phyloP scores from a whole-genome alignment of 2,888 invertebrate genomes.

The Eudasyphora cyanicolor region DNA sequence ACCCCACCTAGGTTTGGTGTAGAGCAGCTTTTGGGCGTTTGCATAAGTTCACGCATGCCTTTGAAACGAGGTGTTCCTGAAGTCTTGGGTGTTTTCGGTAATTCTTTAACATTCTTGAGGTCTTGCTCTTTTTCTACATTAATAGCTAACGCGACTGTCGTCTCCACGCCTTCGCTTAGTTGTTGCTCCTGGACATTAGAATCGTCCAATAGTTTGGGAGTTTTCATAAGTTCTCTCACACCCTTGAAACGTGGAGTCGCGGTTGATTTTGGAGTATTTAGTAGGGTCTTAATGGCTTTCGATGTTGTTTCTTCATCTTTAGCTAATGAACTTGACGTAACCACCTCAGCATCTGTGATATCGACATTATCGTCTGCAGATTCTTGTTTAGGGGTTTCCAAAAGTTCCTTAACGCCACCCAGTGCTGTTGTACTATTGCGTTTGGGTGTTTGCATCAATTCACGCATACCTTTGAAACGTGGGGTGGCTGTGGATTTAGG shows the following conservation, averaged over 20 bases:
- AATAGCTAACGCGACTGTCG: not conserved
- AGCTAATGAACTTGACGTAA: too few species aligned
- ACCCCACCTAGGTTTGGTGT: slow-evolving; percentile 66
- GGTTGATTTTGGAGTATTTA: slow-evolving; percentile 62
- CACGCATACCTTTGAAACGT: slow-evolving; percentile 68
- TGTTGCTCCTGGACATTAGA: too few species aligned
- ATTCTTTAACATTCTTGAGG: slow-evolving; percentile 67
- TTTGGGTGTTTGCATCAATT: slow-evolving; percentile 68
- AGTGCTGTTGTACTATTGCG: slow-evolving; percentile 10
- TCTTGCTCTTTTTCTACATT: not conserved
- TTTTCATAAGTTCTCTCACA: slow-evolving; percentile 63
- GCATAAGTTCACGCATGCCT: slow-evolving; percentile 62
- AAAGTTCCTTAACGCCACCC: slow-evolving; percentile 38
- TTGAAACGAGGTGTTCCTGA: slow-evolving; percentile 60
- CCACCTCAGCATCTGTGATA: not conserved
- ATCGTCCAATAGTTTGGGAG: slow-evolving; percentile 66
- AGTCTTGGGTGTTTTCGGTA: slow-evolving; percentile 69
- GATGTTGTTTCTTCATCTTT: not conserved
- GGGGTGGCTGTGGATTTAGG: slow-evolving; percentile 70
- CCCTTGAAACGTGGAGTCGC: slow-evolving; percentile 60
- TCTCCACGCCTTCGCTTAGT: slow-evolving; percentile 18
- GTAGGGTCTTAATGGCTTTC: slow-evolving; percentile 69
- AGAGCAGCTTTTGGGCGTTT: slow-evolving; percentile 66
- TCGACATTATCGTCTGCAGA: not conserved
- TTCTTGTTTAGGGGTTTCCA: not conserved